Conservation (phyloP, 2,113 vertebrate genomes). For the Meles meles region DNA sequence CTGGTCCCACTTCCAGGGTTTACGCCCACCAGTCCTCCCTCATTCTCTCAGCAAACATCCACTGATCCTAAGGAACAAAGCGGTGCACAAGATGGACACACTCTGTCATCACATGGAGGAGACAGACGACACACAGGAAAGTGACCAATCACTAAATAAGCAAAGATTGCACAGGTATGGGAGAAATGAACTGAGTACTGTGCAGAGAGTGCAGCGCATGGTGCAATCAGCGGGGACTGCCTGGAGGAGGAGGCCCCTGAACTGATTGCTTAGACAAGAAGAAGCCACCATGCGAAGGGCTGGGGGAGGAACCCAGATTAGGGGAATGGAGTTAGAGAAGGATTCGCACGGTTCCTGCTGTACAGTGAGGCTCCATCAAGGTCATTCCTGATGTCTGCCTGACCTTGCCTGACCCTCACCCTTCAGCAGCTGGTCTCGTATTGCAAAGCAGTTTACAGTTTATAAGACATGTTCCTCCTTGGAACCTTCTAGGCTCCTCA, state of each 20-base stretch:
- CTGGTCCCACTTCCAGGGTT: not conserved
- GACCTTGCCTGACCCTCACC: not conserved
- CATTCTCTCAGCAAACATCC: not conserved
- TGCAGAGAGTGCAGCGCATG: fast-evolving
- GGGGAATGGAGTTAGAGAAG: not conserved
- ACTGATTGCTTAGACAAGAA: not conserved
- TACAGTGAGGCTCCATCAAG: not conserved
- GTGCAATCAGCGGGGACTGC: not conserved
- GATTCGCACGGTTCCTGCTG: not conserved
- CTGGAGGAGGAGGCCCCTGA: not conserved
- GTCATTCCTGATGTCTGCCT: not conserved
- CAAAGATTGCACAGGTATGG: not conserved
- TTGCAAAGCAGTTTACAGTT: not conserved
- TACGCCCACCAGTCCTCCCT: fast-evolving
- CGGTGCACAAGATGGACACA: too few species aligned
- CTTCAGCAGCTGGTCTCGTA: not conserved
- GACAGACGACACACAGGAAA: not conserved
- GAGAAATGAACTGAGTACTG: not conserved
- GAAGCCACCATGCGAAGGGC: not conserved
- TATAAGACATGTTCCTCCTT: not conserved
- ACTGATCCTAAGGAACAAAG: not conserved
- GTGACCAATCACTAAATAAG: not conserved
- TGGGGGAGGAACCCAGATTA: fast-evolving
- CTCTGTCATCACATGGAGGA: fast-evolving
- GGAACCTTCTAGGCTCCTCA: not conserved